Evolutionary conservation across 2,113 vertebrate species (phyloP).

Genomic region (Tauraco erythrolophus): DNA sequence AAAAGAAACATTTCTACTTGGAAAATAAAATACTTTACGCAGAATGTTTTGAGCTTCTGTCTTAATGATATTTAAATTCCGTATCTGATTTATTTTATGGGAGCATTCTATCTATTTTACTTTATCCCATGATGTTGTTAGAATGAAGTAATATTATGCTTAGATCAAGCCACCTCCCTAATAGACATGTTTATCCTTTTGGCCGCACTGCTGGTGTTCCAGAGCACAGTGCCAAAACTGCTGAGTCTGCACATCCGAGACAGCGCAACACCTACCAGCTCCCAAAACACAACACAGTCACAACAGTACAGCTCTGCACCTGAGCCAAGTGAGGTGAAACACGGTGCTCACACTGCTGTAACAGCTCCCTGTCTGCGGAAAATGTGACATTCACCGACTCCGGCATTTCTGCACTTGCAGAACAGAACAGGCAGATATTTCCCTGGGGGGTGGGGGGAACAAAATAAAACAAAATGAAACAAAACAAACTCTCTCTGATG

Average conservation of each 20-base stretch:
- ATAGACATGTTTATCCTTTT: background rate
- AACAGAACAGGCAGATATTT: background rate
- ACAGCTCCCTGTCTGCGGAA: background rate
- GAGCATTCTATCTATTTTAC: background rate
- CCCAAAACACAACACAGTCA: background rate
- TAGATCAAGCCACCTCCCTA: background rate
- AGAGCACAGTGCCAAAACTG: background rate
- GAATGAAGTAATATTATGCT: background rate
- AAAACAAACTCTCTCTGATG: background rate
- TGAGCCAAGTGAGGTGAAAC: background rate
- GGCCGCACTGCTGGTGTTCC: background rate
- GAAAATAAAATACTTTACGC: background rate
- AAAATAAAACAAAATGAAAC: background rate
- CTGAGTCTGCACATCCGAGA: background rate
- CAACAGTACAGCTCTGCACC: background rate
- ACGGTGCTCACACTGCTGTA: background rate
- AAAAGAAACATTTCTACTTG: background rate
- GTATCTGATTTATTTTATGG: background rate
- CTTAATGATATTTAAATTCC: background rate
- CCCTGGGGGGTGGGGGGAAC: rapidly evolving
- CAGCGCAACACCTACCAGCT: background rate
- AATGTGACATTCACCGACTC: background rate
- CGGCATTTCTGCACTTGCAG: background rate
- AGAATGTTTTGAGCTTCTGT: background rate
- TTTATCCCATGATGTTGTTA: background rate